Conservation (phyloP, 53 echinoderm and acorn worm species). For the Hippasteria phrygiana region DNA sequence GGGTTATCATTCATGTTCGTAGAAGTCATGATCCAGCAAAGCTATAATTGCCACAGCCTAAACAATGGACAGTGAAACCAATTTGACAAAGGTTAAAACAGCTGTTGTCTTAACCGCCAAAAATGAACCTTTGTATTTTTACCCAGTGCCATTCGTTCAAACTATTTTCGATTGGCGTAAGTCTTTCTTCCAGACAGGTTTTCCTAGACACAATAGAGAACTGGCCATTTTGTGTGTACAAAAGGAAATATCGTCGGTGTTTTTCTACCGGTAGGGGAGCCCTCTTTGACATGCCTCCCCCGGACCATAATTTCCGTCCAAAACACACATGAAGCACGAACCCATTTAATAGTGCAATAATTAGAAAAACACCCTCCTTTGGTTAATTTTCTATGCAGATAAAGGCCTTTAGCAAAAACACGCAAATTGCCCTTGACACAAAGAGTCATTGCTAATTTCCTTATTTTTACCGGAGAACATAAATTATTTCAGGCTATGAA, state of each 20-base stretch:
- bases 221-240: background rate
- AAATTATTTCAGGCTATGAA: too few relatives aligned
- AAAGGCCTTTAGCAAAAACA: too few relatives aligned
- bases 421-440: background rate
- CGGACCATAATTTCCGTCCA: background rate
- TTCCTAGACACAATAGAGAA: background rate
- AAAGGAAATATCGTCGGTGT: background rate
- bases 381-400: too few relatives aligned
- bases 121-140: background rate
- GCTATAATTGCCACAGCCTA: too few relatives aligned
- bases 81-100: too few relatives aligned
- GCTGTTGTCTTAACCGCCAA: too few relatives aligned
- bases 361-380: too few relatives aligned
- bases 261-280: background rate
- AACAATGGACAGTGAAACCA: too few relatives aligned
- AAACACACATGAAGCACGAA: background rate
- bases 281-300: background rate
- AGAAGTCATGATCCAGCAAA: too few relatives aligned
- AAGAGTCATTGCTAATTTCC: background rate
- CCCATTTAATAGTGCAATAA: too few relatives aligned
- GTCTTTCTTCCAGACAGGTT: background rate
- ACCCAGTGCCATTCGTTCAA: background rate
- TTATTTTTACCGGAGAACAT: background rate
- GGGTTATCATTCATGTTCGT: too few relatives aligned
- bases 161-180: background rate